Percentiles rank a stretch among this genome's conserved stretches.
Conservation (phyloP, 2,797 vertebrate genomes). For the Antennarius maculatus region DNA sequence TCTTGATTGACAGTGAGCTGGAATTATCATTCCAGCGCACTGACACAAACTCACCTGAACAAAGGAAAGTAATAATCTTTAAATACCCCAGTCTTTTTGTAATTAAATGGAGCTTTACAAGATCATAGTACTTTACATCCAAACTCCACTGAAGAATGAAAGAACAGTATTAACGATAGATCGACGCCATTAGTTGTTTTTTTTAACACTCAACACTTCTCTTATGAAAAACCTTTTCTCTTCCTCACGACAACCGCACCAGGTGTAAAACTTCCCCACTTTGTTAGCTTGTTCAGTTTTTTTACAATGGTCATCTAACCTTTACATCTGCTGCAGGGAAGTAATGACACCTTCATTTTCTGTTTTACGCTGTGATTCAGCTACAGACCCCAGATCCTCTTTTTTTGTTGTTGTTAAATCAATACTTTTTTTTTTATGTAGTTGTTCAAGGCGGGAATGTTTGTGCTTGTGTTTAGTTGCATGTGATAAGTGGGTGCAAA, state of each 20-base stretch:
- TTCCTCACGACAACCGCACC: slow-evolving; percentile 1
- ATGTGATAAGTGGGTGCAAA: neutral
- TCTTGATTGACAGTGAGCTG: neutral
- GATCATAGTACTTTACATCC: too few relatives aligned
- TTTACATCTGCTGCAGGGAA: slow-evolving; percentile 42
- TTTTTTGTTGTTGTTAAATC: slow-evolving; percentile 18
- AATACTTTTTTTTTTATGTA: slow-evolving; percentile 6
- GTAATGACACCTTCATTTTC: slow-evolving; percentile 46
- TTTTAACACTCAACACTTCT: too few relatives aligned
- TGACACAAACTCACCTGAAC: neutral
- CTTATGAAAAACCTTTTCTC: too few relatives aligned
- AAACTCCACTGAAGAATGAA: too few relatives aligned
- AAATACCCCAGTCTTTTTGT: neutral
- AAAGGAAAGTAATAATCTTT: neutral
- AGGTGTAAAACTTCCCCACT: slow-evolving; percentile 28
- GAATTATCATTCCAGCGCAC: neutral
- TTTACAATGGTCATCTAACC: slow-evolving; percentile 13
- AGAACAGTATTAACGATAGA: too few relatives aligned
- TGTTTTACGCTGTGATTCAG: slow-evolving; percentile 37
- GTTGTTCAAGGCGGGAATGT: neutral
- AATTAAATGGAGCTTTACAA: neutral
- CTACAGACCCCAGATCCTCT: slow-evolving; percentile 39
- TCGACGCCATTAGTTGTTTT: too few relatives aligned
- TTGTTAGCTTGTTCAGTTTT: slow-evolving; percentile 23
- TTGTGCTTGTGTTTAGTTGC: neutral